Base-by-base conservation (phyloP, 1,140 invertebrate genomes). In the Adelges cooleyi region DNA sequence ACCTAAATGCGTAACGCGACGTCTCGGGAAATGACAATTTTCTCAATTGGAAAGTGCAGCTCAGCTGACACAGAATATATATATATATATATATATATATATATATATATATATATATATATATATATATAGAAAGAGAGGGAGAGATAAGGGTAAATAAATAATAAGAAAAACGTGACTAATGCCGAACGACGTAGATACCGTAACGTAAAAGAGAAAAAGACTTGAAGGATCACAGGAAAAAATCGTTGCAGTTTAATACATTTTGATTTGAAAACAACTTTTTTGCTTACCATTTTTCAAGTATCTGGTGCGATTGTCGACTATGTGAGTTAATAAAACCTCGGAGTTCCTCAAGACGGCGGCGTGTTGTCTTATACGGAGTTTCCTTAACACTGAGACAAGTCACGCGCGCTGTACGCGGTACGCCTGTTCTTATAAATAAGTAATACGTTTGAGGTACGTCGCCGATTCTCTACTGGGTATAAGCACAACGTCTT, bases 11-110 rank as follows among this genome's bases (percentile, higher is more conserved):
- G 33, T 23, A 56, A 54, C 36, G 5, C 33, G 25, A 8, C 17
- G 42, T 48, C 40, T 5, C 17, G 56, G 42, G 42, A 29, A 29
- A 29, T 62, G 56, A 62, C 56, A 62, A 46, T 29, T 33, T 48
- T 62, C 42, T 10, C 42, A 15, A 46, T 15, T 23, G 54, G 23
- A 59, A 59, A 46, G 40, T 8, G 54, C 17, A 25, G 40, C 53
- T 36, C 44, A 40, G 44, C 53, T 59, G 36, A 38, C 36, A 13
- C 36, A 13, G 6, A 13, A 38, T 38, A 38, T 13, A 13, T 38
- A 8, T 38, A 8, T 6, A 38, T 38, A 13, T 13, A 8, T 38
- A n/a, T n/a, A n/a, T n/a, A n/a, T n/a, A n/a, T n/a, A n/a, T n/a
- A n/a, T n/a, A n/a, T n/a, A n/a, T n/a, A n/a, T n/a, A n/a, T n/a